A percentile compares a stretch with the other conserved stretches of the same genome.
These are phyloP conservation scores for Ischnura elegans DNA, from an alignment of 2,888 invertebrate species.

Conservation along the genomic window DNA sequence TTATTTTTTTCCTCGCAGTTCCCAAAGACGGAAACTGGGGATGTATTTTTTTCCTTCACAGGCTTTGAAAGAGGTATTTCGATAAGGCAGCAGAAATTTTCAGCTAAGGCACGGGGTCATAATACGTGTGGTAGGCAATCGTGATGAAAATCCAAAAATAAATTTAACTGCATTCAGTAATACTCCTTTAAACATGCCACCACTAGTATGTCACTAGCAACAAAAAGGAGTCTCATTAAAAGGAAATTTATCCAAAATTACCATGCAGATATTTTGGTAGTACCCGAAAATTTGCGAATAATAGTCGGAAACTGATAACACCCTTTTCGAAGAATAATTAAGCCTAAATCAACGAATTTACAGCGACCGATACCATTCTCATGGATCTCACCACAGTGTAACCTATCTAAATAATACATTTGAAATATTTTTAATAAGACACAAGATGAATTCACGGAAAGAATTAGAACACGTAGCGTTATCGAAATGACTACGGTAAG, in stretches of 20 bases:
- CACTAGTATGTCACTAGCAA: no score
- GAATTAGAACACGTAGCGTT: no score
- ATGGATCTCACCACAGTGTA: no score
- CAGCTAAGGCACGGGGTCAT: slow-evolving; percentile 32
- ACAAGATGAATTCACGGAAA: no score
- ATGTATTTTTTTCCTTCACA: not conserved
- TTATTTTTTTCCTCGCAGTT: not conserved
- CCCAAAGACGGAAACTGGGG: not conserved
- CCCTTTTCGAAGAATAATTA: no score
- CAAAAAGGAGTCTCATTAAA: not conserved
- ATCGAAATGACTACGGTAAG: no score
- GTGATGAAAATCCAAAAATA: slow-evolving; percentile 57
- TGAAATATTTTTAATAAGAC: no score
- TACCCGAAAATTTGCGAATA: no score
- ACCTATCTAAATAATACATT: no score
- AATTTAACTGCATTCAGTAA: slow-evolving; percentile 2
- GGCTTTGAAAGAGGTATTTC: slow-evolving; percentile 42
- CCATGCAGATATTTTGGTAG: not conserved
- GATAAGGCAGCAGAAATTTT: not conserved
- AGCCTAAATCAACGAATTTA: no score
- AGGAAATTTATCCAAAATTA: not conserved
- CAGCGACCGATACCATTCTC: no score
- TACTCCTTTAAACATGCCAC: not conserved
- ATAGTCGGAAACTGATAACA: no score
- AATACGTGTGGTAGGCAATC: slow-evolving; percentile 40